Conservation (phyloP, 2,888 invertebrate species). For the Bembecia ichneumoniformis region DNA sequence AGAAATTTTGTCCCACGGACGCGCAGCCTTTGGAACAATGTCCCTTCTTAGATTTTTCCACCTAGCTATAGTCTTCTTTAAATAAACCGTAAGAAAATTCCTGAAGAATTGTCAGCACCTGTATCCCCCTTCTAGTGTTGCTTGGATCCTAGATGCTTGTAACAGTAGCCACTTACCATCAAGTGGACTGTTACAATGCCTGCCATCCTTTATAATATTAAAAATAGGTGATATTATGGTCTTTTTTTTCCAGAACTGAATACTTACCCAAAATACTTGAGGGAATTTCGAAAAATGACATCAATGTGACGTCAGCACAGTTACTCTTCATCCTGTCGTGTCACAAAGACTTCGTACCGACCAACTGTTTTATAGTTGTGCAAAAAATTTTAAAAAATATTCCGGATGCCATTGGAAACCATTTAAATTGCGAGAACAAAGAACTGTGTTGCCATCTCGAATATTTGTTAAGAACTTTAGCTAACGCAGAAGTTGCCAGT, state of each 20-base stretch:
- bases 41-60: no score
- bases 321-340: slow-evolving; percentile 46
- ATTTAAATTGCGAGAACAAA: slow-evolving; percentile 10
- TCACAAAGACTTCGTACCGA: slow-evolving; percentile 27
- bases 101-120: no score
- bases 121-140: no score
- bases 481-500: slow-evolving; percentile 27
- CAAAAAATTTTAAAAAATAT: slow-evolving; percentile 22
- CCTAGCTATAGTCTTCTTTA: no score
- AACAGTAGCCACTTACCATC: no score
- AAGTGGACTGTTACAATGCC: no score
- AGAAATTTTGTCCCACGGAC: no score
- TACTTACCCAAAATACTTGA: slow-evolving; percentile 25
- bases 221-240: no score
- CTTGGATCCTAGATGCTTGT: no score
- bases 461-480: slow-evolving; percentile 36
- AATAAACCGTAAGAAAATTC: no score
- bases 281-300: slow-evolving; percentile 16
- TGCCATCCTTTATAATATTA: no score
- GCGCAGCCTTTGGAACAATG: no score
- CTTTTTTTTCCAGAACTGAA: slow-evolving; percentile 29
- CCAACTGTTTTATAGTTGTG: slow-evolving; percentile 14
- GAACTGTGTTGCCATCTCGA: slow-evolving; percentile 21
- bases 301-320: slow-evolving; percentile 18
- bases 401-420: slow-evolving; percentile 16